Percentiles rank a stretch among this genome's conserved stretches.
Conservation (phyloP, 2,888 invertebrate species). For the Glaucopsyche alexis region DNA sequence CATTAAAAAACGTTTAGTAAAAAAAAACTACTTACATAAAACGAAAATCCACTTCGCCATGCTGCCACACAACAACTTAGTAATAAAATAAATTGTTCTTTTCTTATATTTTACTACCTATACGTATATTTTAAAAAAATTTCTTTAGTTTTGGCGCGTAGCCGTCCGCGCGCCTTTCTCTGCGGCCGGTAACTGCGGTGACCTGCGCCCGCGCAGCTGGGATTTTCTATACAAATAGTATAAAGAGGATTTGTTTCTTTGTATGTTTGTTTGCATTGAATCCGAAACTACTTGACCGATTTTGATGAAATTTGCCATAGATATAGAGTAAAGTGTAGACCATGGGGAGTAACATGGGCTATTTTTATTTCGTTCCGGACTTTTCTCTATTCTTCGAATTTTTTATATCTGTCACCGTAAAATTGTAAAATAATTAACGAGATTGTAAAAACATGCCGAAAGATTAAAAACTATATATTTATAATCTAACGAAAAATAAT, state of each 20-base stretch:
- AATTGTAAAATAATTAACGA: no score
- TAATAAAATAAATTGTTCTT: neutral
- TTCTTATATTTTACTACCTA: neutral
- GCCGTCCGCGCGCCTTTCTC: conserved; percentile 40
- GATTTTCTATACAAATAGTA: neutral
- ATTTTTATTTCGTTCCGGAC: no score
- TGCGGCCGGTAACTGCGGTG: conserved; percentile 40
- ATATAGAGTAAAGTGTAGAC: no score
- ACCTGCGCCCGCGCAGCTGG: conserved; percentile 39
- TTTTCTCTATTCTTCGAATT: no score
- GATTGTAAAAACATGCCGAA: no score
- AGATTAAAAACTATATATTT: no score
- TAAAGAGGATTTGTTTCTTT: neutral
- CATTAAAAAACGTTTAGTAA: neutral
- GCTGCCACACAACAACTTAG: neutral
- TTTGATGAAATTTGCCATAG: no score
- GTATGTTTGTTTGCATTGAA: neutral
- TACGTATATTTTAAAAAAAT: neutral
- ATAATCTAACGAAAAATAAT: no score
- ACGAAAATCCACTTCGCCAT: conserved; percentile 23
- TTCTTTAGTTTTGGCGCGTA: conserved; percentile 20
- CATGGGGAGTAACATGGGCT: no score
- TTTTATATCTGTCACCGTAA: no score
- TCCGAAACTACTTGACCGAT: no score
- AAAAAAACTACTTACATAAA: conserved; percentile 4